Base-by-base conservation (phyloP, 2,888 invertebrate genomes). In the Sphinx pinastri region DNA sequence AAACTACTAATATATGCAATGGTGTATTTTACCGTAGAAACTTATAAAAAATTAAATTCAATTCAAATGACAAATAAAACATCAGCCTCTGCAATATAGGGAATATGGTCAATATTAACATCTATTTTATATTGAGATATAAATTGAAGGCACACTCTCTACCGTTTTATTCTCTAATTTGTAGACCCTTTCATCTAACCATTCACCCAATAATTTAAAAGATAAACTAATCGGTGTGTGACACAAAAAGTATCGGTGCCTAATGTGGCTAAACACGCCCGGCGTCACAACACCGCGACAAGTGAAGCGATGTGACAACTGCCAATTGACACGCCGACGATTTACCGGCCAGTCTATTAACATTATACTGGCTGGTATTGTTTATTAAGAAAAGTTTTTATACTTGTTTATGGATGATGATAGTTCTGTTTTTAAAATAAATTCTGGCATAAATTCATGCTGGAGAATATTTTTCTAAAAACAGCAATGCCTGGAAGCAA, bases 271-370 rank as follows among this genome's bases (percentile, higher is more conserved):
- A 69, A 69, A 60, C 60, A 52, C 52, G 70, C 25, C 68, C 68
- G 58, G 68, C 54, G 57, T 68, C 63, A 60, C 72, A 49, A 57
- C 58, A 51, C 45, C 67, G 74, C 73, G 71, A 70, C 68, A 75
- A 75, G 70, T 75, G 78, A 74, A 72, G 69, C 25, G 31, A 66
- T 54, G 69, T 73, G 73, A 72, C 71, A 69, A 51, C 75, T 75
- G 76, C 71, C 71, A 76, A 75, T 68, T 72, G 76, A 75, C 71
- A 69, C 60, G 69, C 66, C 71, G 76, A 76, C 75, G 70, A 69
- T 69, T 72, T 69, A 69, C 70, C 58, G 66, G 68, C 59, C 55
- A 59, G 16, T 60, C 60, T 52, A 57, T 68, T 58, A 58, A 49
- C 58, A 68, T 49, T 31, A 14, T 19, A 63, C 63, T 45, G 16